phyloP scores from a whole-genome alignment of 1,140 invertebrate species.

The Lysiphlebus fabarum region DNA sequence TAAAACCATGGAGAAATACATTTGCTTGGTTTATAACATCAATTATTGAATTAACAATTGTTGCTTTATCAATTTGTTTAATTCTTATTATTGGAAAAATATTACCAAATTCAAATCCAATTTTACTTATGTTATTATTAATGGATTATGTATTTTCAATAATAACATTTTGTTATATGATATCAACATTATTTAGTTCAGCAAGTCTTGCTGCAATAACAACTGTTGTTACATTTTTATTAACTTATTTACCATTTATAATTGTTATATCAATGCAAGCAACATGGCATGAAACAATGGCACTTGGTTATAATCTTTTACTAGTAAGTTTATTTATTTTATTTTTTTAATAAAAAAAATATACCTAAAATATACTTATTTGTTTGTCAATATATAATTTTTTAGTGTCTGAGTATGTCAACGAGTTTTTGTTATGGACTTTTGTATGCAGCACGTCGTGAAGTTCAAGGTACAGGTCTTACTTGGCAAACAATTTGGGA shows the following conservation, averaged over 20 bases:
- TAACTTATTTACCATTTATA: constrained; percentile 64
- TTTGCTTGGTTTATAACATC: constrained; percentile 62
- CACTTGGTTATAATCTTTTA: constrained; percentile 55
- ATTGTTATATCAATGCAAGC: constrained; percentile 64
- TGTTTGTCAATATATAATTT: background rate
- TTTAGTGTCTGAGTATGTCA: constrained; percentile 61
- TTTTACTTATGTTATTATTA: constrained; percentile 57
- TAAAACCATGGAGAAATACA: constrained; percentile 60
- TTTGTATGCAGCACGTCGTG: constrained; percentile 59
- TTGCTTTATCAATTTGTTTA: constrained; percentile 52
- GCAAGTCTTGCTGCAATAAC: constrained; percentile 64
- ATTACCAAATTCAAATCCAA: constrained; percentile 57
- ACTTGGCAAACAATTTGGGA: constrained; percentile 54
- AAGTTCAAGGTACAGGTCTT: constrained; percentile 58
- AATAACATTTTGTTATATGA: constrained; percentile 66
- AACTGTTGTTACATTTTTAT: constrained; percentile 60
- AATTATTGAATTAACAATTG: constrained; percentile 55
- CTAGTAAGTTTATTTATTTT: constrained; percentile 53
- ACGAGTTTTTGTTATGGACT: constrained; percentile 64
- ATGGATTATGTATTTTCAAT: constrained; percentile 59
- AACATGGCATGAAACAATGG: constrained; percentile 60
- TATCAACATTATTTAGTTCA: constrained; percentile 63
- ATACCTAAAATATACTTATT: too few relatives aligned
- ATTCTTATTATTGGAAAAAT: constrained; percentile 59
- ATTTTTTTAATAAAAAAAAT: background rate